Evolutionary conservation across 2,888 invertebrate species (phyloP), one percentile per base, ranked within the genome.

Genomic region (Unio delphinus): DNA sequence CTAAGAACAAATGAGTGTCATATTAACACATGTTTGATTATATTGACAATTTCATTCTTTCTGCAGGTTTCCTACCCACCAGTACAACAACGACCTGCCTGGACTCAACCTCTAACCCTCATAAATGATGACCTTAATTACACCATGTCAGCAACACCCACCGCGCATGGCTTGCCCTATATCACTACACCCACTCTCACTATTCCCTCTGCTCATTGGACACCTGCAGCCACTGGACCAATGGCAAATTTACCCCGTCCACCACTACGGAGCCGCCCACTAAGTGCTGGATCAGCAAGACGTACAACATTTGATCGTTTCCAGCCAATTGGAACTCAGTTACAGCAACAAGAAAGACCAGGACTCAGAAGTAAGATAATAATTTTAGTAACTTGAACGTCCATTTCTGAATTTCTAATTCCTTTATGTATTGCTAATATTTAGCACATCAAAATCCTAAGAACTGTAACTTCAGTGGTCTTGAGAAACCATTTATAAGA

Each of bases 231-330:
- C 34, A 77, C 75, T 64, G 61, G 61, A 69, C 61, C 70, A 64
- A 64, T 68, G 30, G 78, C 82, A 59, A 76, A 75, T n/a, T 69
- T 76, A 5, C 87, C 85, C 26, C 80, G 83, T 26, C 86, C 87
- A 15, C 83, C 86, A 3, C 69, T 87, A 11, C 76, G 89, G 66
- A 82, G 85, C 55, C 79, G 89, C 58, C 89, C 89, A 3, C 78
- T 87, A 8, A 89, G 88, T 79, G 89, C 89, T 2, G 88, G 88
- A 5, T 75, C 83, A 54, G 70, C 78, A 3, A 70, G 80, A 63
- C 65, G 72, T 55, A 64, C 70, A 8, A 61, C 73, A n/a, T 77
- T 66, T 73, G 77, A 77, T 61, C 75, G 77, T 28, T 67, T 77
- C 55, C 77, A 77, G 69, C 73, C 71, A n/a, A 75, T 77, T 11